Conservation (phyloP, 2,797 vertebrate species). For the Eleutherodactylus coqui region DNA sequence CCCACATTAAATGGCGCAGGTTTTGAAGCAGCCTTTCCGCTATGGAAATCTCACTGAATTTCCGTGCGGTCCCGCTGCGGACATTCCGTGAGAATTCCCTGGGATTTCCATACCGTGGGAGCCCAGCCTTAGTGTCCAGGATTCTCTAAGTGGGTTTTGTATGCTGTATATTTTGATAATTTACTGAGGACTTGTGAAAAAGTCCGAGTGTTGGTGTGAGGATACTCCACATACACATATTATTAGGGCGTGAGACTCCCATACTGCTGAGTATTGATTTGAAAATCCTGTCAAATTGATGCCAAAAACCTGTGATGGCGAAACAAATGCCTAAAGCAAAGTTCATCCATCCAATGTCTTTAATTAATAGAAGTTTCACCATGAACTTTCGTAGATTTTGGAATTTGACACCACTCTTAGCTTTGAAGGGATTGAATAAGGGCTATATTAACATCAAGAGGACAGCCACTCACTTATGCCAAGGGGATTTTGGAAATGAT, state of each 20-base stretch:
- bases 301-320: neutral
- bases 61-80: too few relatives aligned
- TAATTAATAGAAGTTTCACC: constrained; percentile 10
- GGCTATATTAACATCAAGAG: constrained; percentile 68
- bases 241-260: neutral
- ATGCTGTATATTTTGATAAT: too few relatives aligned
- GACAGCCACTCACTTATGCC: constrained; percentile 73
- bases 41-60: too few relatives aligned
- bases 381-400: neutral
- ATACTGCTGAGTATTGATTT: neutral
- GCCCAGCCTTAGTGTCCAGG: too few relatives aligned
- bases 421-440: constrained; percentile 44
- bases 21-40: too few relatives aligned
- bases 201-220: too few relatives aligned
- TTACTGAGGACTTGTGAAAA: too few relatives aligned
- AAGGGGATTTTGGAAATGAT: constrained; percentile 81
- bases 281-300: neutral
- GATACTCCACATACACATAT: neutral
- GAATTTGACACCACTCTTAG: constrained; percentile 23
- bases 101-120: too few relatives aligned
- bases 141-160: too few relatives aligned
- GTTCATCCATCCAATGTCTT: neutral
- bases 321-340: neutral
- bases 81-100: too few relatives aligned
- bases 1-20: too few relatives aligned